phyloP scores from a whole-genome alignment of 2,888 invertebrate species.

The Poecilus cupreus region DNA sequence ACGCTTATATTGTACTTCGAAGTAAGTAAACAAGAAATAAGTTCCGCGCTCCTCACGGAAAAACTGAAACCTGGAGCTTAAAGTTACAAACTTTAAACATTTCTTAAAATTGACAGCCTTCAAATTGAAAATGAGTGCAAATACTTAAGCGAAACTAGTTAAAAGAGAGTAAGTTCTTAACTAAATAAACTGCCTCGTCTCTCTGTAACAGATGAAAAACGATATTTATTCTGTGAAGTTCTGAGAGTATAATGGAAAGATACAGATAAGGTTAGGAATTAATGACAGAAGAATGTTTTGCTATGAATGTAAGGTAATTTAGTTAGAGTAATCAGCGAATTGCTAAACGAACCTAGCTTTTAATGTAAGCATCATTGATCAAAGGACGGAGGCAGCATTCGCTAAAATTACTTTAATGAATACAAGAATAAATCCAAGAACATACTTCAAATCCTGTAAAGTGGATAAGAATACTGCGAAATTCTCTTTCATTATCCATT shows the following conservation, averaged over 20 bases:
- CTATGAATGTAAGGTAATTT: conserved; percentile 4
- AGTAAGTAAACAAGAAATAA: not conserved
- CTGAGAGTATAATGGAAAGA: not conserved
- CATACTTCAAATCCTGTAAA: not conserved
- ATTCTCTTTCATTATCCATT: not conserved
- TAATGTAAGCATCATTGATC: conserved; percentile 10
- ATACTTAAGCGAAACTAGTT: not conserved
- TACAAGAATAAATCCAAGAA: not conserved
- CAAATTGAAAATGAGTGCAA: conserved; percentile 1
- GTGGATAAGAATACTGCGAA: not conserved
- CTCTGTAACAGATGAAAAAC: conserved; percentile 23
- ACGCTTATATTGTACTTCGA: not conserved
- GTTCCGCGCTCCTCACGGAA: not conserved
- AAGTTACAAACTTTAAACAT: conserved; percentile 9
- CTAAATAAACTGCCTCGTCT: not conserved
- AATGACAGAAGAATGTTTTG: not conserved
- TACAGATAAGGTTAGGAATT: not conserved
- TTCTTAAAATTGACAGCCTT: not conserved
- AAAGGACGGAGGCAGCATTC: not conserved
- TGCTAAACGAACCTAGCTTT: conserved; percentile 16
- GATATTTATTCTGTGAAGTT: not conserved
- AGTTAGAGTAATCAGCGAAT: conserved; percentile 1
- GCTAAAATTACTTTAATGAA: not conserved
- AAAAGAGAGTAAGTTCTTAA: conserved; percentile 3
- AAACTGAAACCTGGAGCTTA: not conserved